Percentiles rank a stretch among this genome's conserved stretches.
Evolutionary conservation across 2,888 invertebrate species (phyloP).

Genomic region (Drosophila vallismaia): DNA sequence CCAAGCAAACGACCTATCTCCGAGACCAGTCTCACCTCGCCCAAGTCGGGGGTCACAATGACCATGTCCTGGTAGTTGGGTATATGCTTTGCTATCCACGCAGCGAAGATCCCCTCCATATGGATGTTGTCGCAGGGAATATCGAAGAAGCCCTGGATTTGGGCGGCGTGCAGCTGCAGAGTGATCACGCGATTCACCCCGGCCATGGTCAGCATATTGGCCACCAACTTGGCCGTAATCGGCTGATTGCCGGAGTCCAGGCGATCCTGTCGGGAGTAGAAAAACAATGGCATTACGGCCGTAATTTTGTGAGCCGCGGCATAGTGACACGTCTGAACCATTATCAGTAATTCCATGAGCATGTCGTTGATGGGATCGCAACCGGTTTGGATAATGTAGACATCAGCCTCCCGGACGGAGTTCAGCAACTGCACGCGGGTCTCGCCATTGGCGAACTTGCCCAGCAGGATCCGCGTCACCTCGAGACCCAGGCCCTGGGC

Average conservation of each 20-base stretch:
- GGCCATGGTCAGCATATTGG: constrained; percentile 24
- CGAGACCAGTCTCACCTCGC: constrained; percentile 10
- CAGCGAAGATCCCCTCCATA: background rate
- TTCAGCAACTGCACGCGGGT: constrained; percentile 25
- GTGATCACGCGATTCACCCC: constrained; percentile 30
- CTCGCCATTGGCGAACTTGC: constrained; percentile 27
- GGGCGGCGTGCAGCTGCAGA: constrained; percentile 27
- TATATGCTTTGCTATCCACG: constrained; percentile 16
- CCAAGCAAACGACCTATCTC: constrained; percentile 1
- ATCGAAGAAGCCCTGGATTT: constrained; percentile 45
- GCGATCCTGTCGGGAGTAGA: constrained; percentile 32
- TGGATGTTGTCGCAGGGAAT: constrained; percentile 39
- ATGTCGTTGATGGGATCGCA: constrained; percentile 22
- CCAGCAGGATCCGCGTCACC: constrained; percentile 2
- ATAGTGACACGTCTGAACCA: constrained; percentile 32
- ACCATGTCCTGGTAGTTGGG: constrained; percentile 8
- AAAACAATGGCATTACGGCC: constrained; percentile 26
- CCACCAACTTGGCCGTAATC: constrained; percentile 42
- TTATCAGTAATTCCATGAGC: constrained; percentile 33
- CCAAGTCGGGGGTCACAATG: constrained; percentile 29
- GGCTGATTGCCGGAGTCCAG: constrained; percentile 18
- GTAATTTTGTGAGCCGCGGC: constrained; percentile 24
- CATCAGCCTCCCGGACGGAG: constrained; percentile 19
- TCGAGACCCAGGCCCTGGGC: constrained; percentile 8
- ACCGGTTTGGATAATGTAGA: constrained; percentile 26